phyloP scores from a whole-genome alignment of 2,888 invertebrate genomes.

The Volucella inflata region DNA sequence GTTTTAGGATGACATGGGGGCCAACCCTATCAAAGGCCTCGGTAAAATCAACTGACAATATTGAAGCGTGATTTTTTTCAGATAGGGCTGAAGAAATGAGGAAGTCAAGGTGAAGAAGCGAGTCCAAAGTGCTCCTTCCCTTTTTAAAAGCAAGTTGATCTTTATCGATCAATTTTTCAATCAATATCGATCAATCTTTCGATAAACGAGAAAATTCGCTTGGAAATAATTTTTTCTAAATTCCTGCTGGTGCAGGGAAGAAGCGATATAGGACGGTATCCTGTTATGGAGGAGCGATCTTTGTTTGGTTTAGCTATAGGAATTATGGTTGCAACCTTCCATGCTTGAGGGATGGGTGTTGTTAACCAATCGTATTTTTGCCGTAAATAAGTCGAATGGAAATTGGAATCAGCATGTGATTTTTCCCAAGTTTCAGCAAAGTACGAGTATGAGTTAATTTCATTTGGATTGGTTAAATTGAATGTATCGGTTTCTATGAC shows the following conservation, averaged over 20 bases:
- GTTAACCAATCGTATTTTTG: slow-evolving; percentile 9
- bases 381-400: slow-evolving; percentile 7
- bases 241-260: neutral
- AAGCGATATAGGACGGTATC: too few species aligned
- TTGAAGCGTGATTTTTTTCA: slow-evolving; percentile 5
- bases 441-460: too few species aligned
- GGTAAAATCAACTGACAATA: slow-evolving; percentile 13
- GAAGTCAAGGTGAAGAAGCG: slow-evolving; percentile 23
- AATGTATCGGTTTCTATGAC: too few species aligned
- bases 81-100: neutral
- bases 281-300: too few species aligned
- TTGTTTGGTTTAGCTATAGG: neutral
- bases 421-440: too few species aligned
- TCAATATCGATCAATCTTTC: too few species aligned
- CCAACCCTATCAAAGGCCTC: slow-evolving; percentile 1
- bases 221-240: too few species aligned
- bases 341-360: neutral
- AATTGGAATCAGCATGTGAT: slow-evolving; percentile 6
- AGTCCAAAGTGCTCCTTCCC: too few species aligned
- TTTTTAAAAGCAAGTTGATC: too few species aligned
- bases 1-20: too few species aligned
- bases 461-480: too few species aligned
- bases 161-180: neutral
- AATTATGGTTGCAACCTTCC: neutral
- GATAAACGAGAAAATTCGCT: too few species aligned